Evolutionary conservation across 64 coral and sea anemone genomes (phyloP), one percentile per base, ranked within the genome.

Genomic region (Catalaphyllia jardinei): DNA sequence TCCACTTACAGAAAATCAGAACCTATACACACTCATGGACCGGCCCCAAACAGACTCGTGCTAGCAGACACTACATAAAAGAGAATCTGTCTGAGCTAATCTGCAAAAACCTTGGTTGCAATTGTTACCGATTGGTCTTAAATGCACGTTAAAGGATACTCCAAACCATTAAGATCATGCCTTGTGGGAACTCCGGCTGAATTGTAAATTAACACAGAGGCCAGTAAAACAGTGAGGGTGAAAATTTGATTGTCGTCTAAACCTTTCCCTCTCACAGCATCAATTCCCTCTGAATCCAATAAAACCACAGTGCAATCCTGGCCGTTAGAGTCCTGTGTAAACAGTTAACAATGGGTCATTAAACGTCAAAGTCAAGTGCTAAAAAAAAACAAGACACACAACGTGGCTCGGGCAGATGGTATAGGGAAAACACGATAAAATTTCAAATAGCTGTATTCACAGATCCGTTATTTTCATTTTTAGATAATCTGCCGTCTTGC

Each of bases 201-300:
- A 31, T 91, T 91, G 54, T 91, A 91, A 25, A 91, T 91, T 35
- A 91, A 20, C 15, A 91, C 77, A 25, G 89, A 91, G 0, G 79
- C 72, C 31, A 91, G 51, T 50, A 91, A 65, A 46, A 91, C 80
- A 17, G 80, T 76, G 10, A 91, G 50, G 10, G 89, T 91, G 8
- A 91, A 91, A 27, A 91, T 86, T 28, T 82, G 72, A 35, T 76
- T 52, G 33, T 91, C 89, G 75, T 91, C 80, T 19, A 73, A 27
- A 2, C 73, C 52, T 62, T 91, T 55, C 14, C 29, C 71, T 1
- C 7, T 62, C 14, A 77, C 73, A 4, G 89, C 67, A 42, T 91
- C 81, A 71, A 91, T 74, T 28, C 89, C 89, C 60, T 91, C 89
- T 25, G 89, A 91, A 16, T 91, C 89, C 0, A 91, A 28, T 12